Conservation (phyloP, 2,797 vertebrate species). For the Pelochelys cantorii region DNA sequence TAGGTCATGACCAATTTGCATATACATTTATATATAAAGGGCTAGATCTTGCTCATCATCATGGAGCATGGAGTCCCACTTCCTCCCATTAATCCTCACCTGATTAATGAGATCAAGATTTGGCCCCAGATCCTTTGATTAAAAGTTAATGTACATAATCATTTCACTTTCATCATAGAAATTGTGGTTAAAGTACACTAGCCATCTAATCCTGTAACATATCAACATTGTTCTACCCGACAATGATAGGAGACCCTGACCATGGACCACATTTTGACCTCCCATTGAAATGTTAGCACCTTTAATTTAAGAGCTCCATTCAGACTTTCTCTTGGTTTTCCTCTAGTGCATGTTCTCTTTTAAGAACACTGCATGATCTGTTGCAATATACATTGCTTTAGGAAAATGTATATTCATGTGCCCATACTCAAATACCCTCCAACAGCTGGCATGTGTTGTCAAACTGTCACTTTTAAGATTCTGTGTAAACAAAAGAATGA, state of each 20-base stretch:
- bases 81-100: neutral
- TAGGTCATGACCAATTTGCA: neutral
- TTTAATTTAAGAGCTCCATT: neutral
- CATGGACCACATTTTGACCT: neutral
- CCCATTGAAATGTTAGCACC: neutral
- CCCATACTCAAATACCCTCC: neutral
- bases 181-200: neutral
- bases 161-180: neutral
- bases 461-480: conserved; percentile 2
- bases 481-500: neutral
- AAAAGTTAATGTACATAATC: neutral
- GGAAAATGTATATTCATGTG: neutral
- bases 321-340: neutral
- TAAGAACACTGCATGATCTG: neutral
- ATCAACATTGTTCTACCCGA: neutral
- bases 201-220: neutral
- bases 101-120: neutral
- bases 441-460: neutral
- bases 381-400: neutral
- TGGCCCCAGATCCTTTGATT: neutral
- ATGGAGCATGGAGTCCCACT: neutral
- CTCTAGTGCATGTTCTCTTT: conserved; percentile 1
- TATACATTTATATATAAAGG: neutral
- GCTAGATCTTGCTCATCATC: neutral
- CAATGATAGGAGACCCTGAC: neutral